These are phyloP conservation scores for Synanceia verrucosa DNA, from an alignment of 2,797 vertebrate species.

Conservation along the genomic window DNA sequence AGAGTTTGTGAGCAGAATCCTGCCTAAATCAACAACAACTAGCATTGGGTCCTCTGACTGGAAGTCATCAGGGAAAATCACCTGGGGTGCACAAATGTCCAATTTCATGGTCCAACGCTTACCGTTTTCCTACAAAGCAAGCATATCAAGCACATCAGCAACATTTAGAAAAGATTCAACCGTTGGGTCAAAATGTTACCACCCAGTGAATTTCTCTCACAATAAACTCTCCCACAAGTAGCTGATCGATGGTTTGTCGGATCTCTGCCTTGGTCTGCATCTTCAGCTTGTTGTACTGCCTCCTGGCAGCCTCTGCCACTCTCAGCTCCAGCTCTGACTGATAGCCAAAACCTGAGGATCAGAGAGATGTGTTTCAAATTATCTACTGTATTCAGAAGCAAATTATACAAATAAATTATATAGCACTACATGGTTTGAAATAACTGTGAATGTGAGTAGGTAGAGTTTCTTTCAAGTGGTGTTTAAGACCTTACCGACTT, in stretches of 20 bases:
- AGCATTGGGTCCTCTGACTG: conserved; percentile 92
- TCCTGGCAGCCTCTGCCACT: conserved; percentile 95
- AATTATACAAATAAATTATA: too few relatives aligned
- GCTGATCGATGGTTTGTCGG: conserved; percentile 94
- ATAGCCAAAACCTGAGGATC: conserved; percentile 89
- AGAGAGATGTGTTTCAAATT: conserved; percentile 4
- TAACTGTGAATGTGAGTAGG: background rate
- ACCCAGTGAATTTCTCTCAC: conserved; percentile 80
- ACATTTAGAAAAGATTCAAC: background rate
- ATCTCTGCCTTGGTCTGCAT: conserved; percentile 99
- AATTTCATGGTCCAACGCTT: conserved; percentile 96
- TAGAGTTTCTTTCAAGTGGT: background rate
- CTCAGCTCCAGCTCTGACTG: conserved; percentile 95
- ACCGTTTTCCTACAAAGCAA: conserved; percentile 89
- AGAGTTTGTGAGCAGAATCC: conserved; percentile 95
- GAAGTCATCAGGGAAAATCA: conserved; percentile 98
- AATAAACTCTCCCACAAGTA: conserved; percentile 97
- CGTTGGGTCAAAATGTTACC: background rate
- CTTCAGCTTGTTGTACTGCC: conserved; percentile 97
- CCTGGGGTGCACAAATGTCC: conserved; percentile 97
- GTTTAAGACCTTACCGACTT: background rate
- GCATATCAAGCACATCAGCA: conserved; percentile 5
- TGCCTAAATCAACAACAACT: conserved; percentile 95
- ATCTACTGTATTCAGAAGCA: background rate
- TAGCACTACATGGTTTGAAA: background rate